Conservation (phyloP, 2,113 vertebrate genomes). For the Hippocampus guttulatus region DNA sequence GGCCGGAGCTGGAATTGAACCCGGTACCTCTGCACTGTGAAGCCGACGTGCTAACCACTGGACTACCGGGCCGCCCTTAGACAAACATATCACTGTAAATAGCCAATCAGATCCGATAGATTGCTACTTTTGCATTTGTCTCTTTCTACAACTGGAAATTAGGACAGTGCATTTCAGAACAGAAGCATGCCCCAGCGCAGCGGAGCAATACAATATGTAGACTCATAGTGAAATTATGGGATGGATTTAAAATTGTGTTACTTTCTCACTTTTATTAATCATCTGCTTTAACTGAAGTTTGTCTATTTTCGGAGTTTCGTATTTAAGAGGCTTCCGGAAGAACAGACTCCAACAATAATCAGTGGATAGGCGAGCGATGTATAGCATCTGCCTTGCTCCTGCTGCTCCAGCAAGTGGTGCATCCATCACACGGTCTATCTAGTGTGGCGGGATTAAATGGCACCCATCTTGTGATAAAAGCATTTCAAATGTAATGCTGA, state of each 20-base stretch:
- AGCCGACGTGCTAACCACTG: no score
- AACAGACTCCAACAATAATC: neutral
- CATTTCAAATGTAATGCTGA: conserved; percentile 41
- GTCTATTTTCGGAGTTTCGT: neutral
- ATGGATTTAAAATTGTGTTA: neutral
- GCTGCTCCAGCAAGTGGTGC: conserved; percentile 22
- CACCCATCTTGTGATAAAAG: conserved; percentile 50
- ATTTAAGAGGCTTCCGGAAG: neutral
- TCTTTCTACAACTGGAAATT: no score
- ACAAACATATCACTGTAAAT: no score
- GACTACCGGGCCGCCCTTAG: no score
- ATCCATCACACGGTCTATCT: conserved; percentile 46
- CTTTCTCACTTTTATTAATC: neutral
- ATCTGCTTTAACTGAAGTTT: neutral
- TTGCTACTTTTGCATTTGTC: no score
- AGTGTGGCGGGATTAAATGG: conserved; percentile 35
- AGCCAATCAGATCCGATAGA: no score
- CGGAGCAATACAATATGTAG: no score
- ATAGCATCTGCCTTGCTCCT: conserved; percentile 30
- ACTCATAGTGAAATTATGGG: no score
- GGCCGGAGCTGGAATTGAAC: no score
- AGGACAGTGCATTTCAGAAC: no score
- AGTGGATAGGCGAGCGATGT: conserved; percentile 43
- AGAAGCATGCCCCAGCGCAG: no score
- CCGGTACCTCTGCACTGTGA: no score